A percentile compares a stretch with the other conserved stretches of the same genome.
phyloP scores from a whole-genome alignment of 2,888 invertebrate genomes.

The Synanthedon tipuliformis region DNA sequence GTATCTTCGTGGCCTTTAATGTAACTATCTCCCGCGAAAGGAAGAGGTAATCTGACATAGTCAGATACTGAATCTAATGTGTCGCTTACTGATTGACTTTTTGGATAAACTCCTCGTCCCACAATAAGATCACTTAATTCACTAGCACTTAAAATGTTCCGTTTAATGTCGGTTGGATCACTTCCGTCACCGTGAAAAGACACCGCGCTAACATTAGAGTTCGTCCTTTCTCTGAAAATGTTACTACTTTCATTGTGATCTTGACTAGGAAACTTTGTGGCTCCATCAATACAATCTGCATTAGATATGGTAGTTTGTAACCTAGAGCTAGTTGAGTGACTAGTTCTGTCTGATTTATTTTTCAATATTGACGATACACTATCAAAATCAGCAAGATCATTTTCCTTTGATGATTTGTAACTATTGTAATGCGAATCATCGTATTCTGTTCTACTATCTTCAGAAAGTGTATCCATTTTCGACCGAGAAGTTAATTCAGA shows the following conservation, averaged over 20 bases:
- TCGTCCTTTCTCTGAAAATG: slow-evolving; percentile 75
- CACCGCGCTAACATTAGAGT: slow-evolving; percentile 83
- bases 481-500: slow-evolving; percentile 72
- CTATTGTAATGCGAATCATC: slow-evolving; percentile 69
- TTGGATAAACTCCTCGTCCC: slow-evolving; percentile 80
- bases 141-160: slow-evolving; percentile 82
- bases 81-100: slow-evolving; percentile 81
- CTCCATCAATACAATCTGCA: slow-evolving; percentile 67
- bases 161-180: slow-evolving; percentile 84
- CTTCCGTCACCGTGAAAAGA: slow-evolving; percentile 92
- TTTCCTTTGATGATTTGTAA: slow-evolving; percentile 66
- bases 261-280: slow-evolving; percentile 34
- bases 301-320: slow-evolving; percentile 28
- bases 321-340: slow-evolving; percentile 28
- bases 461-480: slow-evolving; percentile 66
- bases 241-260: slow-evolving; percentile 60
- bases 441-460: slow-evolving; percentile 54
- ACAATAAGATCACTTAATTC: slow-evolving; percentile 87
- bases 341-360: slow-evolving; percentile 59
- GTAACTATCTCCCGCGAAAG: slow-evolving; percentile 69
- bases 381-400: slow-evolving; percentile 61
- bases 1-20: slow-evolving; percentile 71
- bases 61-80: slow-evolving; percentile 91
- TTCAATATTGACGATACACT: slow-evolving; percentile 63
- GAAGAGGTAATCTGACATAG: slow-evolving; percentile 82